Conservation (phyloP, 2,797 vertebrate species). For the Falco novaeseelandiae region DNA sequence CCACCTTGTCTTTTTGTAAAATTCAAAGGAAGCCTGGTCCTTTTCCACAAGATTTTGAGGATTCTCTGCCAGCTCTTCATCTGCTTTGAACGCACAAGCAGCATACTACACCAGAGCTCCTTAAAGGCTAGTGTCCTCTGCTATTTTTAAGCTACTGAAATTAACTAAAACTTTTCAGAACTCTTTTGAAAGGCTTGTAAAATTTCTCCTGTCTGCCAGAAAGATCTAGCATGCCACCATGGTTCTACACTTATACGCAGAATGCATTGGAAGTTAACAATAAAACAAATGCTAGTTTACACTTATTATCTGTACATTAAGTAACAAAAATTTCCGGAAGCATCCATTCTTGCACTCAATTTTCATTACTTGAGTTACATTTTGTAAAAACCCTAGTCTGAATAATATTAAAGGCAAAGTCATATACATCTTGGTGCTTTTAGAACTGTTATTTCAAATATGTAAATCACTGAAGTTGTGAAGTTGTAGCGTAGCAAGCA, state of each 20-base stretch:
- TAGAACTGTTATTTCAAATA: neutral
- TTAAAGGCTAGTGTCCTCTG: neutral
- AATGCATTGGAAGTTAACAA: neutral
- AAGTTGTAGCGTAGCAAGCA: neutral
- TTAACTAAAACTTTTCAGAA: neutral
- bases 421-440: neutral
- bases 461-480: neutral
- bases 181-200: neutral
- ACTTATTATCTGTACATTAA: neutral
- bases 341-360: neutral
- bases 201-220: neutral
- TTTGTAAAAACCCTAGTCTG: neutral
- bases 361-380: neutral
- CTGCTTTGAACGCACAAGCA: neutral
- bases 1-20: neutral
- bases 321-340: neutral
- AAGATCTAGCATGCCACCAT: neutral
- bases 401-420: neutral
- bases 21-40: accelerated
- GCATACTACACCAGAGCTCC: accelerated
- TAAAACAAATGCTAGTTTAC: neutral
- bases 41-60: neutral
- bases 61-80: neutral
- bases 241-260: neutral
- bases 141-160: neutral